Percentiles rank a stretch among this genome's conserved stretches.
These are phyloP conservation scores for Lordiphosa fenestrarum DNA, from an alignment of 2,888 invertebrate genomes.

Conservation along the genomic window DNA sequence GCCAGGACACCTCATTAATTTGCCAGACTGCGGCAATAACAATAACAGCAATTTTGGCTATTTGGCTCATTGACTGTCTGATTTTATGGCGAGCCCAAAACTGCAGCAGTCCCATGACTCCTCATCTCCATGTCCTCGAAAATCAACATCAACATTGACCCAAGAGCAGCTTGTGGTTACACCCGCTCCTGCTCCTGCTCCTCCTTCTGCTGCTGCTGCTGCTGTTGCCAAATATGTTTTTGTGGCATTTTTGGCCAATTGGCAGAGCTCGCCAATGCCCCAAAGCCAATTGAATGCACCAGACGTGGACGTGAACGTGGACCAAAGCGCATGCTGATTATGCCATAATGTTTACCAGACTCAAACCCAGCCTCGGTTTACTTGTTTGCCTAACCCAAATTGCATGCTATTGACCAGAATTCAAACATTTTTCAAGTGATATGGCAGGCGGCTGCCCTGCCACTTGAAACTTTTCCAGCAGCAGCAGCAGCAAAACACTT, in stretches of 20 bases:
- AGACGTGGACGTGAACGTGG: constrained; percentile 33
- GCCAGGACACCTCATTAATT: constrained; percentile 69
- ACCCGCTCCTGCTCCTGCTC: constrained; percentile 11
- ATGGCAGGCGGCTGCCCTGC: constrained; percentile 34
- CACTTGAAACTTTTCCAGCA: constrained; percentile 56
- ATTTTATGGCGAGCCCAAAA: constrained; percentile 52
- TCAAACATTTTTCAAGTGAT: constrained; percentile 52
- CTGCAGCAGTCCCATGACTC: constrained; percentile 15
- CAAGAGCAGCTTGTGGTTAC: constrained; percentile 46
- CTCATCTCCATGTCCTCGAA: constrained; percentile 38
- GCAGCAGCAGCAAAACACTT: constrained; percentile 37
- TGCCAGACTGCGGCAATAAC: constrained; percentile 59
- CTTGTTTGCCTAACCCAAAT: constrained; percentile 72
- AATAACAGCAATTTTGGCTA: constrained; percentile 64
- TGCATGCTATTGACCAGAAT: constrained; percentile 66
- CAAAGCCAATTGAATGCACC: constrained; percentile 55
- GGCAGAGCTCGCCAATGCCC: constrained; percentile 40
- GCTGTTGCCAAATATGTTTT: constrained; percentile 67
- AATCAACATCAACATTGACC: constrained; percentile 61
- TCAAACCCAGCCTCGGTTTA: constrained; percentile 28
- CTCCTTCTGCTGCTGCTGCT: constrained; percentile 16
- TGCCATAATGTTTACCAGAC: constrained; percentile 61
- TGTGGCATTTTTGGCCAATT: constrained; percentile 69
- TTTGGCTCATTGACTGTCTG: constrained; percentile 69
- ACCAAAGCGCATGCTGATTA: constrained; percentile 48